Conservation (phyloP, 2,113 vertebrate species). For the Carettochelys insculpta region DNA sequence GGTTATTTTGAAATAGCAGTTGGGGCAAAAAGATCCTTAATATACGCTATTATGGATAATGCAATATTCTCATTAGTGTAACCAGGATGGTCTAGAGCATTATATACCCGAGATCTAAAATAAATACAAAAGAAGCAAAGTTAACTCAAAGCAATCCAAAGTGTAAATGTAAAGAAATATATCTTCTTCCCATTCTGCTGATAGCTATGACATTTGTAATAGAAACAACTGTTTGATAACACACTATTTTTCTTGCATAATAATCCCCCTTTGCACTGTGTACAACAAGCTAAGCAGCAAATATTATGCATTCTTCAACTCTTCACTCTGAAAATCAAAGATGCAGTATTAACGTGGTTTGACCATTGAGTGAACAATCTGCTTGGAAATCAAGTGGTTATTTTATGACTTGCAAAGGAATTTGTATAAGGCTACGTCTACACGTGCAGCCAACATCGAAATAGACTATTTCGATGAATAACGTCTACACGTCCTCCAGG, state of each 20-base stretch:
- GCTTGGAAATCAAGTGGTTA: neutral
- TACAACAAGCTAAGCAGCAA: neutral
- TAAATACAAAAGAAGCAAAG: neutral
- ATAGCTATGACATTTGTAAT: neutral
- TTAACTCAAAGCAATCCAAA: too few species aligned
- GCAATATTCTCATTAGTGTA: neutral
- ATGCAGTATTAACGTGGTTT: neutral
- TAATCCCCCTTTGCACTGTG: neutral
- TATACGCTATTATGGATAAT: neutral
- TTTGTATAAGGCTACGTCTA: too few species aligned
- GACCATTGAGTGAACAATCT: neutral
- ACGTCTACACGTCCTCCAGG: too few species aligned
- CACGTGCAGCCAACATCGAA: too few species aligned
- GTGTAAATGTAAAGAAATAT: neutral
- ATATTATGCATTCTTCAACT: neutral
- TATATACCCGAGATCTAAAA: neutral
- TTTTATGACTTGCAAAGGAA: neutral
- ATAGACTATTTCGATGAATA: too few species aligned
- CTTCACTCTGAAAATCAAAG: neutral
- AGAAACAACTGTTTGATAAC: neutral
- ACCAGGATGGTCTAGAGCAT: neutral
- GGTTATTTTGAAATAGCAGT: too few species aligned
- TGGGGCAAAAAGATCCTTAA: neutral
- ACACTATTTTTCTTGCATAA: neutral
- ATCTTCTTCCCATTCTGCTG: neutral